These are phyloP conservation scores for Synanthedon formicaeformis DNA, from an alignment of 2,888 invertebrate genomes.

Conservation along the genomic window DNA sequence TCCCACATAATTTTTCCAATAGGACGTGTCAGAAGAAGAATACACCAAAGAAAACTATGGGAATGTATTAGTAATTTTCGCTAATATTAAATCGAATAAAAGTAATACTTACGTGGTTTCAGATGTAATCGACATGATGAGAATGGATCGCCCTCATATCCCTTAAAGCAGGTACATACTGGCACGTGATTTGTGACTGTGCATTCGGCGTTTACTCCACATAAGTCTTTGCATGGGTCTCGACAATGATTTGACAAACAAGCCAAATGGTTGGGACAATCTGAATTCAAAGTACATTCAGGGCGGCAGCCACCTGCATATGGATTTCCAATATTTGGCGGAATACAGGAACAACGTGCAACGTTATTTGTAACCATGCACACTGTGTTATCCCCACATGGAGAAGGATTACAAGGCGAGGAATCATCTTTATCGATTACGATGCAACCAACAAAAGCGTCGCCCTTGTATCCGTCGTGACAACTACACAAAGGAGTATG, in stretches of 20 bases:
- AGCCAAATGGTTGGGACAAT: constrained; percentile 81
- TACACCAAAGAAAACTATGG: background rate
- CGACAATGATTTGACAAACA: constrained; percentile 88
- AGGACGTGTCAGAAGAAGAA: background rate
- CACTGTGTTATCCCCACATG: constrained; percentile 87
- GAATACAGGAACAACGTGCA: constrained; percentile 85
- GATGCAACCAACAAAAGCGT: constrained; percentile 86
- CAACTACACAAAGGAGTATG: constrained; percentile 88
- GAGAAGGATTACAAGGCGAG: constrained; percentile 82
- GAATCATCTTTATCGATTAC: constrained; percentile 50
- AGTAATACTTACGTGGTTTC: constrained; percentile 61
- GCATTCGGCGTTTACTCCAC: constrained; percentile 87
- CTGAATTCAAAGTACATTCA: constrained; percentile 85
- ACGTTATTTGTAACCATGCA: constrained; percentile 78
- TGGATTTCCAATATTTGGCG: constrained; percentile 89
- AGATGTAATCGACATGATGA: constrained; percentile 77
- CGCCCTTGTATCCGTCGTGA: constrained; percentile 80
- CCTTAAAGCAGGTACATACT: constrained; percentile 81
- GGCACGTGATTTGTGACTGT: constrained; percentile 85
- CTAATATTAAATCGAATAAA: background rate
- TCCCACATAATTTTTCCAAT: no score
- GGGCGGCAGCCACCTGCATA: constrained; percentile 87
- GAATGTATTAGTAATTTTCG: background rate
- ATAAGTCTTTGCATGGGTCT: constrained; percentile 87
- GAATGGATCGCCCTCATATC: constrained; percentile 87